Percentiles rank a stretch among this genome's conserved stretches.
phyloP scores from a whole-genome alignment of 2,797 vertebrate species.

The Trichosurus vulpecula region DNA sequence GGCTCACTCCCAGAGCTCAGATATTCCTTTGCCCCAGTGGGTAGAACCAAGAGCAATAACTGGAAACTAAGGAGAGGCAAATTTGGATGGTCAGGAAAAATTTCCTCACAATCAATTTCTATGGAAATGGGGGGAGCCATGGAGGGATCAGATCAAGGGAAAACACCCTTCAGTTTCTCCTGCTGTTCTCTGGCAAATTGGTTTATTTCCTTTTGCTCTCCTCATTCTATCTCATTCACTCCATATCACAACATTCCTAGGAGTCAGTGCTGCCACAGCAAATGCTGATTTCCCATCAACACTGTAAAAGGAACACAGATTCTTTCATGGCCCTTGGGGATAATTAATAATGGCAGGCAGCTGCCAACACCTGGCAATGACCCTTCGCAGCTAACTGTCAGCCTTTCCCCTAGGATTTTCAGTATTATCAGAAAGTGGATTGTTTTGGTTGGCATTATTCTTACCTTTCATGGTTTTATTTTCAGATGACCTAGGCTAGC shows the following conservation, averaged over 20 bases:
- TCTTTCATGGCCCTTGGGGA: not conserved
- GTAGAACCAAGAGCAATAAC: not conserved
- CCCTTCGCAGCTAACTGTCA: not conserved
- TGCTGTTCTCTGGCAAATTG: slow-evolving; percentile 24
- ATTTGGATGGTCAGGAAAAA: not conserved
- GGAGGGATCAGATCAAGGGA: not conserved
- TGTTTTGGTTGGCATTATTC: not conserved
- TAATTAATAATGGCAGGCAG: not conserved
- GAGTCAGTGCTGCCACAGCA: not conserved
- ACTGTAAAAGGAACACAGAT: not conserved
- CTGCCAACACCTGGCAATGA: not conserved
- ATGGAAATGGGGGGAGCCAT: not conserved
- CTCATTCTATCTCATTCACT: not conserved
- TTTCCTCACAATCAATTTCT: not conserved
- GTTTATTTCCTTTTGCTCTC: not conserved
- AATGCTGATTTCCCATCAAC: not conserved
- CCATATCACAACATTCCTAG: not conserved
- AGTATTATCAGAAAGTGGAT: not conserved
- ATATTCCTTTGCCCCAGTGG: not conserved
- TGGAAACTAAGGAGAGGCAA: not conserved
- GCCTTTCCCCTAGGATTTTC: not conserved
- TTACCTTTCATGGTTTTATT: not conserved
- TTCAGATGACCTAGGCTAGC: not conserved
- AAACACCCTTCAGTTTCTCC: not conserved
- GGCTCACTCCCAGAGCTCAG: not conserved